A percentile compares a stretch with the other conserved stretches of the same genome.
phyloP scores from a whole-genome alignment of 2,113 vertebrate species.

The Etheostoma cragini region DNA sequence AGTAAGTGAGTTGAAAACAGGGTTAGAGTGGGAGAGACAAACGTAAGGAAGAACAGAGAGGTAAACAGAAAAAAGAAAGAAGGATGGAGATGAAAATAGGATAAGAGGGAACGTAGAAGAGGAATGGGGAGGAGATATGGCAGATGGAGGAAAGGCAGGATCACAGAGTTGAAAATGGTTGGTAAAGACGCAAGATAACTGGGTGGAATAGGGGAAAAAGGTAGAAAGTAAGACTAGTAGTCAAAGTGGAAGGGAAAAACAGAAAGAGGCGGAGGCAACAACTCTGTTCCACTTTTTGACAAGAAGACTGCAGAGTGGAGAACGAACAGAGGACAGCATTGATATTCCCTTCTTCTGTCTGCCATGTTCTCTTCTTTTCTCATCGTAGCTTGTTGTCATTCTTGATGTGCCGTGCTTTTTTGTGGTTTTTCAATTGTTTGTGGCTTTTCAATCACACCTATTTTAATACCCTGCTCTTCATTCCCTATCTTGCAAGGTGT shows the following conservation, averaged over 20 bases:
- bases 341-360: conserved; percentile 35
- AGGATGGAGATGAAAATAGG: conserved; percentile 41
- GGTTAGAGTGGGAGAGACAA: conserved; percentile 15
- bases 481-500: not conserved
- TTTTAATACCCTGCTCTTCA: conserved; percentile 34
- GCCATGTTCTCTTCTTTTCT: conserved; percentile 37
- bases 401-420: conserved; percentile 38
- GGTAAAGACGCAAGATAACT: conserved; percentile 42
- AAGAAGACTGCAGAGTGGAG: conserved; percentile 33
- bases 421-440: conserved; percentile 31
- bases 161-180: conserved; percentile 42
- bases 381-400: conserved; percentile 36
- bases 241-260: conserved; percentile 24
- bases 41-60: conserved; percentile 2
- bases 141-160: conserved; percentile 22
- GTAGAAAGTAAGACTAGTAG: conserved; percentile 36
- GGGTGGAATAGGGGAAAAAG: conserved; percentile 16
- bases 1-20: conserved; percentile 33
- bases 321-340: conserved; percentile 34
- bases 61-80: conserved; percentile 10
- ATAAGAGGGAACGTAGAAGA: conserved; percentile 35
- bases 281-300: conserved; percentile 57
- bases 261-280: conserved; percentile 10
- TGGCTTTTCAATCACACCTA: conserved; percentile 40
- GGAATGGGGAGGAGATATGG: conserved; percentile 14